Evolutionary conservation across 1,140 invertebrate genomes (phyloP), one percentile per base, ranked within the genome.

Genomic region (Drosophila seguyi): DNA sequence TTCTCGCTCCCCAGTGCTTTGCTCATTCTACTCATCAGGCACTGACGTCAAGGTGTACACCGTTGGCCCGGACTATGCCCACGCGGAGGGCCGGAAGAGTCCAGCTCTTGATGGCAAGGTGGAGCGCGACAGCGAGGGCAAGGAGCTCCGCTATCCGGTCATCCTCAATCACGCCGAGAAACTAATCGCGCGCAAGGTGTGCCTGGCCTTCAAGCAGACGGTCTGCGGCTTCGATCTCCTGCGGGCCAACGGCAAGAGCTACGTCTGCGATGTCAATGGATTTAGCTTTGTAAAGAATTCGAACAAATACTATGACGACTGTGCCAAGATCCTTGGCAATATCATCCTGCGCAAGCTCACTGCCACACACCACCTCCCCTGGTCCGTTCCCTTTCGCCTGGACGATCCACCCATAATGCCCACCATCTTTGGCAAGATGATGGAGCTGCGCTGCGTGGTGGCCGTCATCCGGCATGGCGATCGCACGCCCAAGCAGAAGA

Each of bases 231-330:
- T 99, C 93, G 99, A 99, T 95, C 95, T 99, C 31, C 94, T 99
- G 14, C 96, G 99, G 91, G 98, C 99, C 20, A 99, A 99, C 94
- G 99, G 99, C 22, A 98, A 98, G 93, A 99, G 98, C 1, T 99
- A 98, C 93, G 99, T 99, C 0, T 99, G 99, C 94, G 99, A 99
- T 94, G 99, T 99, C 0, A 99, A 99, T 94, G 99, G 99, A 3
- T 99, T 99, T 93, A 99, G 98, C 92, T 99, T 99, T 94, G 99
- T 99, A 7, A 99, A 99, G 92, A 99, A 99, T 93, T 99, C 99
- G 0, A 98, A 98, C 91, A 99, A 99, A 92, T 99, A 99, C 94
- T 99, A 99, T 92, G 99, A 99, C 93, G 99, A 99, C 92, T 99
- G 98, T 93, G 98, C 99, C 7, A 99, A 99, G 93, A 99, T 99